Evolutionary conservation across 2,113 vertebrate genomes (phyloP).

Genomic region (Mesembrinibis cayennensis): DNA sequence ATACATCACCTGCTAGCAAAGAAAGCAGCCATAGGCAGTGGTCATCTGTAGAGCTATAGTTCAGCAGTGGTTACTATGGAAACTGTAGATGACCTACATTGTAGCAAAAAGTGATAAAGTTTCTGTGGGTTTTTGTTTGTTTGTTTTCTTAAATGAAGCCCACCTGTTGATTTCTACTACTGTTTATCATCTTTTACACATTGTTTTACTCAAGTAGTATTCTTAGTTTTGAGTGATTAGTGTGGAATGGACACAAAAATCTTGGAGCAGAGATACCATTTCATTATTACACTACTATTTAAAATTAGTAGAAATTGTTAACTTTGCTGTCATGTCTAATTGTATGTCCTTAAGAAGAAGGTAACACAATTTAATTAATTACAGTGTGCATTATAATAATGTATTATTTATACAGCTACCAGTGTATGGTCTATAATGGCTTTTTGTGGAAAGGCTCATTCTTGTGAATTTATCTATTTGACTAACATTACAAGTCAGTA

Average conservation of each 20-base stretch:
- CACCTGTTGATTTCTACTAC: not conserved
- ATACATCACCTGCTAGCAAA: not conserved
- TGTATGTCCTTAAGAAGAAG: not conserved
- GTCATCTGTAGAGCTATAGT: conserved; percentile 29
- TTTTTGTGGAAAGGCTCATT: not conserved
- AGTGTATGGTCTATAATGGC: not conserved
- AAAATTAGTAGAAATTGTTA: not conserved
- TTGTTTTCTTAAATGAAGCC: not conserved
- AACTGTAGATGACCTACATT: conserved; percentile 40
- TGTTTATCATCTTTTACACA: not conserved
- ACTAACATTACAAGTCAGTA: not conserved
- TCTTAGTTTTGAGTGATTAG: not conserved
- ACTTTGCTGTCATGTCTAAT: not conserved
- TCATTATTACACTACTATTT: not conserved
- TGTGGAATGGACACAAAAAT: not conserved
- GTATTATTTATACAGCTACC: not conserved
- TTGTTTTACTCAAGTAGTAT: not conserved
- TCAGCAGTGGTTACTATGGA: conserved; percentile 36
- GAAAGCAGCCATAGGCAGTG: not conserved
- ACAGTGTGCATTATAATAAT: not conserved
- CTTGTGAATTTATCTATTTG: not conserved
- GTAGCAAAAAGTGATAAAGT: conserved; percentile 8
- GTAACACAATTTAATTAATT: not conserved
- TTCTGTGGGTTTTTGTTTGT: not conserved
- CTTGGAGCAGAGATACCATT: not conserved